phyloP scores from a whole-genome alignment of 2,113 vertebrate species.

The Cephalopterus ornatus region DNA sequence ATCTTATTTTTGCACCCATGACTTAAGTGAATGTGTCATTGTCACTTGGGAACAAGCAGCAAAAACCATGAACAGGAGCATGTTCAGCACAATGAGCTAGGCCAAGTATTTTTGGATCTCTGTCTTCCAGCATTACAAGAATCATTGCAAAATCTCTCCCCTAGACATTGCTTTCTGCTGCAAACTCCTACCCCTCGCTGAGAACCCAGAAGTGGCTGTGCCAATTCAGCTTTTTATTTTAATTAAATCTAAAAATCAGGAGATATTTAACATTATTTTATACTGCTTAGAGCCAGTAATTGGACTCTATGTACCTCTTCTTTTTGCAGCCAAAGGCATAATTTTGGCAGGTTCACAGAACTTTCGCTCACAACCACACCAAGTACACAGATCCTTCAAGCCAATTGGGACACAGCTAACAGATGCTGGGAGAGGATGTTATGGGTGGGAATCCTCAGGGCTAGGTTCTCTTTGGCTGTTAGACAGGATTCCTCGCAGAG shows the following conservation, averaged over 20 bases:
- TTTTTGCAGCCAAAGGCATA: conserved; percentile 11
- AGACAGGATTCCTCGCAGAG: conserved; percentile 17
- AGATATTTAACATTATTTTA: conserved; percentile 57
- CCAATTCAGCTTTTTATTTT: conserved; percentile 35
- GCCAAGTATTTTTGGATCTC: conserved; percentile 40
- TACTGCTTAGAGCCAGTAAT: conserved; percentile 25
- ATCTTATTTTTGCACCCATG: neutral
- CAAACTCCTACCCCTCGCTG: neutral
- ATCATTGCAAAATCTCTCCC: conserved; percentile 15
- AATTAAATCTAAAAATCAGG: conserved; percentile 41
- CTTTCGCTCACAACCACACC: neutral
- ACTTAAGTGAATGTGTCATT: conserved; percentile 57
- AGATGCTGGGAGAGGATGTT: neutral
- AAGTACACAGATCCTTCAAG: neutral
- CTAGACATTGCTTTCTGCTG: neutral
- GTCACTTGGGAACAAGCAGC: conserved; percentile 56
- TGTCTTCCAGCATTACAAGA: neutral
- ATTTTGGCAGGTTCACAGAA: conserved; percentile 35
- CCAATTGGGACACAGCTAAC: conserved; percentile 18
- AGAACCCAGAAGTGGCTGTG: neutral
- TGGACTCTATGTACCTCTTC: conserved; percentile 23
- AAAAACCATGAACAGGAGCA: conserved; percentile 26
- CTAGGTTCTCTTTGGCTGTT: conserved; percentile 2
- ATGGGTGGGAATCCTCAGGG: neutral
- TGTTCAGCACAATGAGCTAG: neutral